A percentile compares a stretch with the other conserved stretches of the same genome.
phyloP scores from a whole-genome alignment of 2,888 invertebrate genomes.

The Nephrotoma flavescens region DNA sequence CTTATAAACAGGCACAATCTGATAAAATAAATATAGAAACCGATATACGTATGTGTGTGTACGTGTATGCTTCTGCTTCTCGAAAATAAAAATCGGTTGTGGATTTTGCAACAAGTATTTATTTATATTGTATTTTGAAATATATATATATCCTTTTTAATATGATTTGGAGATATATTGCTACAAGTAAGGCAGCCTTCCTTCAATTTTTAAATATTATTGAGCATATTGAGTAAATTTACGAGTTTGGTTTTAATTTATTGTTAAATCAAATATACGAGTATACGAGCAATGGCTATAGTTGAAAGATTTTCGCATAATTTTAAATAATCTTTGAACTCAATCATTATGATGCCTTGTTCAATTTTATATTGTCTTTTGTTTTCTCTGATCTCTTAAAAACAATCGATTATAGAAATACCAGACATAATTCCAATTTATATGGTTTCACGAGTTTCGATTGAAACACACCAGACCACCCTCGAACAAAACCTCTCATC shows the following conservation, averaged over 20 bases:
- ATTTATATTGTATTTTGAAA: background rate
- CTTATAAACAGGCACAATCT: background rate
- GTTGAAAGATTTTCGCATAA: too few species aligned
- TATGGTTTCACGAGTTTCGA: too few species aligned
- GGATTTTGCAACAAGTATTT: background rate
- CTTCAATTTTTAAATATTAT: background rate
- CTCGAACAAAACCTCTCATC: too few species aligned
- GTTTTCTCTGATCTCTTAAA: too few species aligned
- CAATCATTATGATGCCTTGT: too few species aligned
- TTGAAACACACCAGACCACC: too few species aligned
- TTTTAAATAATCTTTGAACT: too few species aligned
- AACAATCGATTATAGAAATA: too few species aligned
- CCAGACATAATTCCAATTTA: too few species aligned
- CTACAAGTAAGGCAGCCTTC: background rate
- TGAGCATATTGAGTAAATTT: background rate
- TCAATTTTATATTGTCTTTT: too few species aligned
- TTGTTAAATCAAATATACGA: background rate
- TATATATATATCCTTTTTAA: background rate
- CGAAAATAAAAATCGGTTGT: background rate
- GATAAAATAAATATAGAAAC: background rate
- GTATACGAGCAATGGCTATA: background rate
- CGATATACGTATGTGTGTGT: background rate
- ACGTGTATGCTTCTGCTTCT: background rate
- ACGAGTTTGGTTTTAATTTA: background rate
- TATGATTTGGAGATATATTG: background rate